phyloP scores from a whole-genome alignment of 1,140 invertebrate genomes.

The Drosophila nikananu region DNA sequence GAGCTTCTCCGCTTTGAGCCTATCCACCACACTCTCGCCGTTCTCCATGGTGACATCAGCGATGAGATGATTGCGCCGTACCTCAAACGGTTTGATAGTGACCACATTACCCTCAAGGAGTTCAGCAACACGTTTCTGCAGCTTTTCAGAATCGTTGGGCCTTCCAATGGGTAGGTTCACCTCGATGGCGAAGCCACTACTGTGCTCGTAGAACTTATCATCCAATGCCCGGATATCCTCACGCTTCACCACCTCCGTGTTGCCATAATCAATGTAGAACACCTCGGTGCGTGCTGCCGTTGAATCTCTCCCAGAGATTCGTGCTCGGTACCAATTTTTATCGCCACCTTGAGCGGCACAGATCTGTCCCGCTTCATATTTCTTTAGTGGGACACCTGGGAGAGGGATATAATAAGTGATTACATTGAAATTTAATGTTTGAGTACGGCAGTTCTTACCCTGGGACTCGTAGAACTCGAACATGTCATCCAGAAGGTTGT shows the following conservation, averaged over 20 bases:
- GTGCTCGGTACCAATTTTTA: slow-evolving; percentile 89
- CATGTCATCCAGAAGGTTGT: slow-evolving; percentile 86
- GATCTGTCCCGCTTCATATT: slow-evolving; percentile 80
- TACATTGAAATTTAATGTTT: not conserved
- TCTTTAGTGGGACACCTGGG: slow-evolving; percentile 54
- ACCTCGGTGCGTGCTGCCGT: slow-evolving; percentile 86
- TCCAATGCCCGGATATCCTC: slow-evolving; percentile 86
- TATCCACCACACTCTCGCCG: slow-evolving; percentile 61
- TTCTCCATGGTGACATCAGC: slow-evolving; percentile 56
- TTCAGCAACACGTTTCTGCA: slow-evolving; percentile 39
- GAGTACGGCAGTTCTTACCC: slow-evolving; percentile 55
- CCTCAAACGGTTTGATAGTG: slow-evolving; percentile 73
- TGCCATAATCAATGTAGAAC: slow-evolving; percentile 92
- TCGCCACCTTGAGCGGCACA: slow-evolving; percentile 88
- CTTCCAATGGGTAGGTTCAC: slow-evolving; percentile 83
- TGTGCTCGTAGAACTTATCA: slow-evolving; percentile 86
- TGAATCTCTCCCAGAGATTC: slow-evolving; percentile 86
- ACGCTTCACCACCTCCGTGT: slow-evolving; percentile 87
- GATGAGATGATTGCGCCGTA: slow-evolving; percentile 78
- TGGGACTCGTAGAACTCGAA: slow-evolving; percentile 87
- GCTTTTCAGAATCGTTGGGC: slow-evolving; percentile 51
- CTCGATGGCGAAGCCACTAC: slow-evolving; percentile 86
- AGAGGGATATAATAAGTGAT: not conserved
- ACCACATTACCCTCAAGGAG: slow-evolving; percentile 66
- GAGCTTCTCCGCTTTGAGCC: slow-evolving; percentile 55